These are phyloP conservation scores for Noctua janthe DNA, from an alignment of 2,888 invertebrate genomes.

Conservation along the genomic window DNA sequence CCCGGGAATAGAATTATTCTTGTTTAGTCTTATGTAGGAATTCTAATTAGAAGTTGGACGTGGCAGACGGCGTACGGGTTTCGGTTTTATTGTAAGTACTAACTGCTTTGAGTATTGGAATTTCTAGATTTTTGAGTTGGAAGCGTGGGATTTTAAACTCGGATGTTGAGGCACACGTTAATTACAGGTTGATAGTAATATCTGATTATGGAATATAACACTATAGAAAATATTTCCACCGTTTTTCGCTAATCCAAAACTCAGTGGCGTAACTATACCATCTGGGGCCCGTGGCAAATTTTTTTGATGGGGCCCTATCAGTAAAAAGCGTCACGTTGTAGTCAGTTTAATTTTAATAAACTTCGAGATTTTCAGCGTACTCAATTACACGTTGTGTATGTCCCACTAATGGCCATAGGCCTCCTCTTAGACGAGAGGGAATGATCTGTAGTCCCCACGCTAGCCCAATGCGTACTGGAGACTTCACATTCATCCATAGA, in stretches of 20 bases:
- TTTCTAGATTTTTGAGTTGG: conserved; percentile 3
- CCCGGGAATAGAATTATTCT: conserved; percentile 84
- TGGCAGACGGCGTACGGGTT: conserved; percentile 57
- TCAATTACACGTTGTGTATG: too few relatives aligned
- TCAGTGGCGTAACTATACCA: too few relatives aligned
- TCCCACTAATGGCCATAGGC: too few relatives aligned
- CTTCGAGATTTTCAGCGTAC: too few relatives aligned
- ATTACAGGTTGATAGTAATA: not conserved
- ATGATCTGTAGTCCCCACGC: too few relatives aligned
- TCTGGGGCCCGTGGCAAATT: too few relatives aligned
- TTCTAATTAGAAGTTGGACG: conserved; percentile 77
- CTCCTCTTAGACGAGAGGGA: too few relatives aligned
- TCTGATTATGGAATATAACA: not conserved
- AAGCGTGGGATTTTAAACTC: not conserved
- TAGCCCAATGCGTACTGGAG: too few relatives aligned
- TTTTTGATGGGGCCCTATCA: too few relatives aligned
- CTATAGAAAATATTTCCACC: not conserved
- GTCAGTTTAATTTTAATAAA: too few relatives aligned
- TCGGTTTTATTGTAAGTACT: conserved; percentile 50
- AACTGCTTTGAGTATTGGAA: conserved; percentile 33
- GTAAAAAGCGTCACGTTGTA: too few relatives aligned
- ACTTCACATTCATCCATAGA: too few relatives aligned
- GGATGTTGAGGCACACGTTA: not conserved
- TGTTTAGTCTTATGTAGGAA: conserved; percentile 82
- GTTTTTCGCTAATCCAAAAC: not conserved